Base-by-base conservation (phyloP, 2,797 vertebrate species). In the Chloroceryle inda region DNA sequence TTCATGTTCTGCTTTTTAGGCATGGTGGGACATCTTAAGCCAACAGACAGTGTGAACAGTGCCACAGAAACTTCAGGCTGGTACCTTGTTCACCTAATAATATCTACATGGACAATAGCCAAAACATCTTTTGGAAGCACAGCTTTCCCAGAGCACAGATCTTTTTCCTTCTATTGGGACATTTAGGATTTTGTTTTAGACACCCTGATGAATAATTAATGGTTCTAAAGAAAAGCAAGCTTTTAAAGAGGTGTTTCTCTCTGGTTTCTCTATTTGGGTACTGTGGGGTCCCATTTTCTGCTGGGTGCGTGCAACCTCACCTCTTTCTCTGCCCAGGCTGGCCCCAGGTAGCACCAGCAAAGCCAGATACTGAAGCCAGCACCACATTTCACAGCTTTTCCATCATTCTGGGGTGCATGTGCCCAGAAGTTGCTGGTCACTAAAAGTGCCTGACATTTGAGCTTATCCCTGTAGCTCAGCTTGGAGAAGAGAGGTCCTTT, bases 271-370 rank as follows among this genome's bases (percentile, higher is more conserved):
- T 63, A 47, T 59, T 40, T 55, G 56, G 11, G 7, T 52, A 42
- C 9, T 24, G 31, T 4, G 4, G 19, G 29, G 9, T 38, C 38
- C 12, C 56, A 37, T 17, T 47, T 0, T 0, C 26, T 53, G 31
- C 22, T 0, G 3, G 16, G 10, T 37, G 8, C 1, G 2, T 3
- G 33, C 38, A 83, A 44, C 10, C 12, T 53, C 35, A 24, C 29
- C 4, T n/a, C 22, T 23, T 78, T 35, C 24, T 55, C 35, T 75
- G 47, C n/a, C 40, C 24, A 58, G 40, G 31, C 35, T 81, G 40
- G 37, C 45, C 27, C 38, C 27, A 61, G 26, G 22, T 26, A 63
- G 37, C 38, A 73, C 13, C 38, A 52, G 13, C 31, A 83, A 78
- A 26, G 42, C 24, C 61, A 86, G 33, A 29, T 19, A 12, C 53